Evolutionary conservation across 2,888 invertebrate genomes (phyloP), one percentile per base, ranked within the genome.

Genomic region (Electrophaes corylata): DNA sequence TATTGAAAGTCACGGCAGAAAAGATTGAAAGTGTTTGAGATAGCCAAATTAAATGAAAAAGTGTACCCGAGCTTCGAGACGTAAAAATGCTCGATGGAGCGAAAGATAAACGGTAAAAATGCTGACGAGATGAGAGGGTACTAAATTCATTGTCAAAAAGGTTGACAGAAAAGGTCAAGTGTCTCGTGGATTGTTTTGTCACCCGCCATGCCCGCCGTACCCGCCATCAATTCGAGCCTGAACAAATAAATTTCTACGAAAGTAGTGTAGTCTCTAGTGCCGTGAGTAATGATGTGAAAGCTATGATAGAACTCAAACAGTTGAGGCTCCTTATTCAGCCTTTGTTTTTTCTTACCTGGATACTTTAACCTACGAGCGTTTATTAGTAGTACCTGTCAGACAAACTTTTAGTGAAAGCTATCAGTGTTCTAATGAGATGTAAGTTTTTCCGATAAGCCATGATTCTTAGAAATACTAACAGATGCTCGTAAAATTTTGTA

Each of bases 11-110:
- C 50, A 57, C 31, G 43, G 45, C 43, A 47, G 26, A 45, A 37
- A 18, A 56, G 43, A 61, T 57, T 57, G 60, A 60, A 60, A 53
- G 49, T 41, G 43, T 50, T 51, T 26, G 44, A 31, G 35, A 53
- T 37, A 52, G 44, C 39, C 19, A 52, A 56, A 52, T 48, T 56
- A 52, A 52, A 55, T 59, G 54, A 55, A 47, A 54, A 43, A 44
- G 43, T 44, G 49, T 49, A 37, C 26, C 33, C 47, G 18, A 46
- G 19, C n/a, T 33, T 39, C 33, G 18, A 41, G 46, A 57, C 26
- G 57, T 45, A 40, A 45, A 57, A 57, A 41, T 43, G 37, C 29
- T 43, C 29, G 46, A 29, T 52, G 37, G 18, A 6, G 31, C 48
- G 33, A 46, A 52, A 26, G 47, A 47, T 47, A 52, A 47, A 56